phyloP scores from a whole-genome alignment of 1,140 invertebrate genomes.

The Drusus annulatus region DNA sequence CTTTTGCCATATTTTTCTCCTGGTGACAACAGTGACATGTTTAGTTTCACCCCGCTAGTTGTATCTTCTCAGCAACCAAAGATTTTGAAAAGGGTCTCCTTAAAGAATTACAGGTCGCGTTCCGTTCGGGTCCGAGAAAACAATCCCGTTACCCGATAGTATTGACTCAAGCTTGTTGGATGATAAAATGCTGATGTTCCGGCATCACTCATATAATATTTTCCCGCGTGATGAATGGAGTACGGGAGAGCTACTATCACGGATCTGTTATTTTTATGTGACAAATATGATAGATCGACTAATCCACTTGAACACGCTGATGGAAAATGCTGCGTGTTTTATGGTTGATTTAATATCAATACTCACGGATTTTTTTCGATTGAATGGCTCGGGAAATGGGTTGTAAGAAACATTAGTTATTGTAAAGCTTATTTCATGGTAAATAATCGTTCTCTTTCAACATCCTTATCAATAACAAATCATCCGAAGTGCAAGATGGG shows the following conservation, averaged over 20 bases:
- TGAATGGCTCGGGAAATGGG: neutral
- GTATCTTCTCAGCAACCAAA: too few species aligned
- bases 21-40: too few species aligned
- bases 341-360: conserved; percentile 16
- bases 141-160: too few species aligned
- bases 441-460: too few species aligned
- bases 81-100: too few species aligned
- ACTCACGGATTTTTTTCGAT: conserved; percentile 4
- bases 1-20: too few species aligned
- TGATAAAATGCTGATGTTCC: neutral
- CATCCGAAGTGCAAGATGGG: too few species aligned
- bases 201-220: neutral
- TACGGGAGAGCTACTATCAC: neutral
- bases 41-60: too few species aligned
- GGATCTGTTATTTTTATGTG: conserved; percentile 3
- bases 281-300: conserved; percentile 9
- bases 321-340: conserved; percentile 16
- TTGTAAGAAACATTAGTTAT: neutral
- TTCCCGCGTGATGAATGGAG: neutral
- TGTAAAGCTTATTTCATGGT: too few species aligned
- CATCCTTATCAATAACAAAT: too few species aligned
- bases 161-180: neutral
- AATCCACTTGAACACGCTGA: neutral
- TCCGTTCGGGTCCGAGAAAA: too few species aligned
- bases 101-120: too few species aligned